A percentile compares a stretch with the other conserved stretches of the same genome.
Conservation (phyloP, 2,797 vertebrate species). For the Hemibagrus guttatus region DNA sequence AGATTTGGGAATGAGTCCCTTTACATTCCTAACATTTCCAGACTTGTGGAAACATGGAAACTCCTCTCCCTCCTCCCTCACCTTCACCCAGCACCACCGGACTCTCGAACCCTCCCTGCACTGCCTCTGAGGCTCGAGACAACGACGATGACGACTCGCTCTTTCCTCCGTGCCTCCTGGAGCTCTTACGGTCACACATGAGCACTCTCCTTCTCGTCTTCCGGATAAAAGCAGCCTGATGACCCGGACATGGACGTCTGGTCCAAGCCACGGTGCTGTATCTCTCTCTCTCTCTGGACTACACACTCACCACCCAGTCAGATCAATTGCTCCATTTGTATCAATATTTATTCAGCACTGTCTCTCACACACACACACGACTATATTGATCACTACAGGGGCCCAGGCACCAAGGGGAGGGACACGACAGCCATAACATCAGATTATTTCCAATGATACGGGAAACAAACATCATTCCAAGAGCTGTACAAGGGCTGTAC, state of each 20-base stretch:
- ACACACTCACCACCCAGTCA: constrained; percentile 57
- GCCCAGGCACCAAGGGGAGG: constrained; percentile 65
- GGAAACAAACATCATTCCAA: constrained; percentile 51
- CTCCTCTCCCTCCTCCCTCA: constrained; percentile 65
- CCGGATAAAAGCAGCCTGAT: constrained; percentile 69
- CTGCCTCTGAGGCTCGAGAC: constrained; percentile 53
- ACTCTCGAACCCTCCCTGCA: constrained; percentile 56
- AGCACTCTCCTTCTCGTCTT: constrained; percentile 64
- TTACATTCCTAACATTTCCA: neutral
- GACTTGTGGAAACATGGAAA: neutral
- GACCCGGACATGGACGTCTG: constrained; percentile 55
- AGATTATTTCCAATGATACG: constrained; percentile 61
- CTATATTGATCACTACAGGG: constrained; percentile 72
- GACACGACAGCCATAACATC: constrained; percentile 59
- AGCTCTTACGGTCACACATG: constrained; percentile 81
- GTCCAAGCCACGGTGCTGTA: constrained; percentile 33
- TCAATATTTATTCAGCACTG: constrained; percentile 80
- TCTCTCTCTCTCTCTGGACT: constrained; percentile 19
- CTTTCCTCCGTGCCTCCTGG: constrained; percentile 75
- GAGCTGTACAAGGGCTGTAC: constrained; percentile 14
- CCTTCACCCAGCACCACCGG: constrained; percentile 72
- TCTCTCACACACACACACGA: constrained; percentile 55
- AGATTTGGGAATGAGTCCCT: neutral
- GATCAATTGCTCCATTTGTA: constrained; percentile 77
- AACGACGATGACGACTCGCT: constrained; percentile 65